Evolutionary conservation across 2,797 vertebrate species (phyloP), one percentile per base, ranked within the genome.

Genomic region (Sternotherus odoratus): DNA sequence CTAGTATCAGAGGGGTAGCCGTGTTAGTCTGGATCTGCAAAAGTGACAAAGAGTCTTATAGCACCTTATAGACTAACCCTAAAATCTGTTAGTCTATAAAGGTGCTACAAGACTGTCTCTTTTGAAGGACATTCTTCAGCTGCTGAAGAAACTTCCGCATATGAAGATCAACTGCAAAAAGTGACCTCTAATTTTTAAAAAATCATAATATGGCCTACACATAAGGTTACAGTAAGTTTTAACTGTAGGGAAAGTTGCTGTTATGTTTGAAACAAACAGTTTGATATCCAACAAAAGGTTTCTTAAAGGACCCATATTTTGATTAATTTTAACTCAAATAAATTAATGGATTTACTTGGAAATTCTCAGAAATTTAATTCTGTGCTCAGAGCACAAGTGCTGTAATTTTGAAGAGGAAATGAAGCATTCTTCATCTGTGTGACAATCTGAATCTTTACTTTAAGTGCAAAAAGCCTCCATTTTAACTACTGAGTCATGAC

Each of bases 351-450:
- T 88, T 94, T 87, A 86, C n/a, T 90, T 85, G 16, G 36, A 77
- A 96, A 36, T 51, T 43, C 63, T 89, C 89, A 79, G 66, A 48
- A 93, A 92, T 88, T 49, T 2, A 90, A 91, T 77, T 33, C 43
- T 43, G 48, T 82, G n/a, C 30, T 92, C 5, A 43, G 8, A 93
- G 95, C 43, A 15, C 28, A 88, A 85, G 89, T 53, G 66, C 43
- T 83, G 82, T 77, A 48, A 79, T 86, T 43, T 48, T 85, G 56
- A 83, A 85, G 43, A 94, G 28, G 87, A 79, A 19, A 63, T 24
- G 53, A 3, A 56, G 21, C 87, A 50, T 57, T 87, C 60, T 46
- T 23, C 49, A 82, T 4, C 82, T 66, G 89, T 7, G n/a, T 56
- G 3, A 78, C 36, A 54, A 8, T 72, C 48, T 50, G 72, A 53